A percentile compares a stretch with the other conserved stretches of the same genome.
Evolutionary conservation across 2,113 vertebrate species (phyloP).

Genomic region (Sorex fumeus): DNA sequence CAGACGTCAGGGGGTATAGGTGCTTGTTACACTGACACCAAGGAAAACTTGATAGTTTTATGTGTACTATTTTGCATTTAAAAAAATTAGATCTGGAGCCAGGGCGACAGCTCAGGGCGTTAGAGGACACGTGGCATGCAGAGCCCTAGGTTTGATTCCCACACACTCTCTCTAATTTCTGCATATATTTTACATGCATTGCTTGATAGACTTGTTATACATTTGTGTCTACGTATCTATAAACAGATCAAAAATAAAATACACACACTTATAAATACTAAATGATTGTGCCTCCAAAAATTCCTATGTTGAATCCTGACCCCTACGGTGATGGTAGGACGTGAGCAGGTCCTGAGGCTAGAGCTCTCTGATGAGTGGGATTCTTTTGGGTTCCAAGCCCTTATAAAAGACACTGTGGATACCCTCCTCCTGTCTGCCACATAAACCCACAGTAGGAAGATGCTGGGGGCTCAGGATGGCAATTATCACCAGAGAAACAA

Average conservation of each 20-base stretch:
- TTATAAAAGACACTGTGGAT: not conserved
- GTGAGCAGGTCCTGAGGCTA: not conserved
- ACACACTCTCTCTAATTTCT: not conserved
- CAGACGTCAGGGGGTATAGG: not conserved
- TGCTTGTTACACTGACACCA: too few species aligned
- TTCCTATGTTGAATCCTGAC: too few species aligned
- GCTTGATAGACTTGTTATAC: not conserved
- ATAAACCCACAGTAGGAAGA: not conserved
- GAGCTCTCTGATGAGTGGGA: not conserved
- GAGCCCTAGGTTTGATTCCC: too few species aligned
- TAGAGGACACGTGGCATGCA: too few species aligned
- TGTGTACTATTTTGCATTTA: too few species aligned
- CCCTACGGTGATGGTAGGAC: not conserved
- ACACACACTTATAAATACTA: too few species aligned
- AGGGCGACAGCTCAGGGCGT: too few species aligned
- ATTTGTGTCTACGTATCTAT: not conserved
- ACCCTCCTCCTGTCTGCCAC: too few species aligned
- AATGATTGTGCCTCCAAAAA: too few species aligned
- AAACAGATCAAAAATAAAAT: too few species aligned
- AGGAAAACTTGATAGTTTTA: too few species aligned
- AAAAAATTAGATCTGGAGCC: too few species aligned
- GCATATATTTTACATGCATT: not conserved
- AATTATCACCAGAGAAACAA: not conserved
- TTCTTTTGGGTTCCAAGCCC: not conserved
- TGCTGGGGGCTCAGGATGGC: not conserved